Base-by-base conservation (phyloP, 2,797 vertebrate genomes). In the Vireo griseus region DNA sequence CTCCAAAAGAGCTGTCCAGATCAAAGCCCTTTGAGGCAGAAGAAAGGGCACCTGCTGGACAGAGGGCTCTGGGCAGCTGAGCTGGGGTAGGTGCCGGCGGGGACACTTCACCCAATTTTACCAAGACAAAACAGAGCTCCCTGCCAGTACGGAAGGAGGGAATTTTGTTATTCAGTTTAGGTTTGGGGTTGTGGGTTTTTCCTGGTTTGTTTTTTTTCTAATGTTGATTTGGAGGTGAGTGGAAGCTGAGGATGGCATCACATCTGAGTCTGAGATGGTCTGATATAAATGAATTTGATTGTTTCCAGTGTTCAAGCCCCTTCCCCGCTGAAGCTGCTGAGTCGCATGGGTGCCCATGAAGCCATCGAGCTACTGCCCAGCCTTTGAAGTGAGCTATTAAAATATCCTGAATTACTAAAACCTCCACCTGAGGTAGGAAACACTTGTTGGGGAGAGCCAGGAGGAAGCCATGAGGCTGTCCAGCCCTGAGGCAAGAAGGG, bases 1-100 rank as follows among this genome's bases (percentile, higher is more conserved):
- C 90, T 90, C 88, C 92, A 35, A 68, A 93, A 77, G 86, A 77
- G 68, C 88, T 61, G 72, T 48, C 89, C 92, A 40, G 51, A 51
- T 37, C 74, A 51, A 68, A 88, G 57, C 76, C 69, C 86, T 84
- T 68, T 50, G 89, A 87, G 84, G 58, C 28, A 39, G 77, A 94
- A 81, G 71, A 94, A 94, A 91, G 89, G 65, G 77, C 86, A 89
- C 78, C 95, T 84, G 90, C 93, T 61, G 73, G 59, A 74, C 5
- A 0, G 29, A 72, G 72, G 5, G 69, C 29, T 37, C 10, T 3
- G 51, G 86, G 92, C 82, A 90, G 88, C 91, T 86, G n/a, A 88
- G 84, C 84, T 1, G 0, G 91, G 58, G 39, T 40, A 22, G 92
- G 88, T 93, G 88, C 82, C 0, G 20, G 51, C 8, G 71, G 69